Percentiles rank a stretch among this genome's conserved stretches.
Conservation (phyloP, 1,140 invertebrate species). For the Melanaphis sacchari region DNA sequence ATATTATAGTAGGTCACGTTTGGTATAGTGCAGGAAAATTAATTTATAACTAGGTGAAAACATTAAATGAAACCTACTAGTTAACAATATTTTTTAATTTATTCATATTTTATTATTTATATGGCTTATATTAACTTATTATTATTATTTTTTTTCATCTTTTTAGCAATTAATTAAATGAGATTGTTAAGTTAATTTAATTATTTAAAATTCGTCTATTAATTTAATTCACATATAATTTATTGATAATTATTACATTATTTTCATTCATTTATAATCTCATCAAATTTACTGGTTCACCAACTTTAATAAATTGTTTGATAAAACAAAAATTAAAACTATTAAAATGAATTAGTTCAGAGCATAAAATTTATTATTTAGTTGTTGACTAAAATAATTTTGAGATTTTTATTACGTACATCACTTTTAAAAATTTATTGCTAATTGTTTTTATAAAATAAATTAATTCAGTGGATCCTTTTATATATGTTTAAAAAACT, state of each 20-base stretch:
- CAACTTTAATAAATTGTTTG: background rate
- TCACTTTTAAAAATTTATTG: background rate
- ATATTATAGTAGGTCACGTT: background rate
- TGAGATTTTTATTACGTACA: too few species aligned
- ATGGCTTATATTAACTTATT: background rate
- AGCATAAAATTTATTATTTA: background rate
- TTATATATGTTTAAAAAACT: background rate
- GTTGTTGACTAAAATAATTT: background rate
- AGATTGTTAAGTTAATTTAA: background rate
- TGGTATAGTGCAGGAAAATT: background rate
- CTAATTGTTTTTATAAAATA: background rate
- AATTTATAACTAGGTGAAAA: background rate
- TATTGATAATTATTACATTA: background rate
- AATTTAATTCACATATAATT: background rate
- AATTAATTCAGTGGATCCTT: background rate
- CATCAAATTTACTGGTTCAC: background rate
- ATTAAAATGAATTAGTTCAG: background rate
- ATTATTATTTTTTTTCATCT: background rate
- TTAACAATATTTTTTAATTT: background rate
- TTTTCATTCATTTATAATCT: background rate
- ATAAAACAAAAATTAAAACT: background rate
- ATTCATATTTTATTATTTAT: background rate
- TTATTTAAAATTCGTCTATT: background rate
- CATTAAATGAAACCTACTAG: background rate
- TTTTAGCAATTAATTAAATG: background rate